These are phyloP conservation scores for Euleptes europaea DNA, from an alignment of 2,113 vertebrate species.

Conservation along the genomic window DNA sequence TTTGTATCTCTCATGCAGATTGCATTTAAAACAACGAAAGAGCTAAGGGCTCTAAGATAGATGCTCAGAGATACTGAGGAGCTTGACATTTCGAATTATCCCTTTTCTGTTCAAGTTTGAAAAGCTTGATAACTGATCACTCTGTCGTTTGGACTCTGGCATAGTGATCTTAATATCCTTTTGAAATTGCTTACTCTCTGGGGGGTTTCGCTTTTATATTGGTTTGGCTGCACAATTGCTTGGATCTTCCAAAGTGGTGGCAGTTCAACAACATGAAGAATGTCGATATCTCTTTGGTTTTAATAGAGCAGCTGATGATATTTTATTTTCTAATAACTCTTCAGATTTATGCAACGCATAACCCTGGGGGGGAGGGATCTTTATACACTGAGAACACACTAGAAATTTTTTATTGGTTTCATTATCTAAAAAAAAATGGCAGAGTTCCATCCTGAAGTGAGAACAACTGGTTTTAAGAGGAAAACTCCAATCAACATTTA, in stretches of 20 bases:
- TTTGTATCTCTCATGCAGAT: neutral
- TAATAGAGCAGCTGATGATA: conserved; percentile 1
- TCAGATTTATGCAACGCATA: conserved; percentile 40
- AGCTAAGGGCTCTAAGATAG: neutral
- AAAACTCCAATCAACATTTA: conserved; percentile 59
- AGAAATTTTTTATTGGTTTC: conserved; percentile 44
- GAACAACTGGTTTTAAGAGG: conserved; percentile 61
- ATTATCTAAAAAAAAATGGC: conserved; percentile 15
- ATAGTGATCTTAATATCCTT: neutral
- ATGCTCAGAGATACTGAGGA: neutral
- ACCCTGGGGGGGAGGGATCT: neutral
- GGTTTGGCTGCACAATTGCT: neutral
- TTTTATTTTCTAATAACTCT: conserved; percentile 38
- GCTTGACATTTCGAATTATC: neutral
- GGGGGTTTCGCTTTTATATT: neutral
- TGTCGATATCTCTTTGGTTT: conserved; percentile 31
- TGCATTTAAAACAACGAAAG: neutral
- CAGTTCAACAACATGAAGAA: neutral
- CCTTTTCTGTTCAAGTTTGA: neutral
- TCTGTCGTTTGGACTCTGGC: neutral
- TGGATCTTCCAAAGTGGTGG: neutral
- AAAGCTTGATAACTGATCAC: neutral
- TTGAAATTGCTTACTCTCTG: neutral
- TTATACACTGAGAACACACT: conserved; percentile 37
- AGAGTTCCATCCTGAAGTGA: conserved; percentile 48